These are phyloP conservation scores for Drosophila orena DNA, from an alignment of 1,140 invertebrate species.

Conservation along the genomic window DNA sequence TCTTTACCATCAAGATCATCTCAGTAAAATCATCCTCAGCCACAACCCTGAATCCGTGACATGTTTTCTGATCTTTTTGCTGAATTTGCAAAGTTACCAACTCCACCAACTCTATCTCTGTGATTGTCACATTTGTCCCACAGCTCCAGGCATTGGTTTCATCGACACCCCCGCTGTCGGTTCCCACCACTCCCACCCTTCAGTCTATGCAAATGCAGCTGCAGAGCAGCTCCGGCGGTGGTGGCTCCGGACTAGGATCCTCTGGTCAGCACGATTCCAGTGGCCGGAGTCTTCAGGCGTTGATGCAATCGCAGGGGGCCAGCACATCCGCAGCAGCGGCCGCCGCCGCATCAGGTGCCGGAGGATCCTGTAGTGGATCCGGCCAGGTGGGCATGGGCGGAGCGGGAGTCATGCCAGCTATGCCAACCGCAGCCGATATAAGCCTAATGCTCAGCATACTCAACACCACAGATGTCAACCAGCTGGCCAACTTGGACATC, in stretches of 20 bases:
- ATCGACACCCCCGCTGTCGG: conserved; percentile 80
- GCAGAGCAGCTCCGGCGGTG: conserved; percentile 64
- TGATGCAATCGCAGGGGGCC: conserved; percentile 71
- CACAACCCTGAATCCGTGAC: conserved; percentile 10
- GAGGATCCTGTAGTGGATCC: conserved; percentile 25
- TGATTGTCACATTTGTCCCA: conserved; percentile 40
- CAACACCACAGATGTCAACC: conserved; percentile 86
- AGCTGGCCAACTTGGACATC: conserved; percentile 87
- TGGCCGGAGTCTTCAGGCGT: conserved; percentile 67
- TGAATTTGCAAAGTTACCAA: conserved; percentile 40
- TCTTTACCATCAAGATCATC: conserved; percentile 1
- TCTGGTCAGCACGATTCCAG: conserved; percentile 63
- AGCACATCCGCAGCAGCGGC: conserved; percentile 72
- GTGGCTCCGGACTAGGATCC: conserved; percentile 24
- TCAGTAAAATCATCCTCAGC: conserved; percentile 6
- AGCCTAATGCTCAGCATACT: conserved; percentile 83
- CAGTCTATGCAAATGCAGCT: conserved; percentile 84
- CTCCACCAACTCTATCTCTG: conserved; percentile 46
- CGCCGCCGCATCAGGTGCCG: conserved; percentile 62
- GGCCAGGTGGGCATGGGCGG: conserved; percentile 33
- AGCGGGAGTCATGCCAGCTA: conserved; percentile 60
- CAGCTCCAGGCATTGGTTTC: conserved; percentile 84
- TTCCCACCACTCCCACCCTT: conserved; percentile 78
- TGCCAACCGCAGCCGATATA: conserved; percentile 84
- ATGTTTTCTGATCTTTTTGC: conserved; percentile 28